Evolutionary conservation across 2,888 invertebrate genomes (phyloP).

Genomic region (Eupithecia dodoneata): DNA sequence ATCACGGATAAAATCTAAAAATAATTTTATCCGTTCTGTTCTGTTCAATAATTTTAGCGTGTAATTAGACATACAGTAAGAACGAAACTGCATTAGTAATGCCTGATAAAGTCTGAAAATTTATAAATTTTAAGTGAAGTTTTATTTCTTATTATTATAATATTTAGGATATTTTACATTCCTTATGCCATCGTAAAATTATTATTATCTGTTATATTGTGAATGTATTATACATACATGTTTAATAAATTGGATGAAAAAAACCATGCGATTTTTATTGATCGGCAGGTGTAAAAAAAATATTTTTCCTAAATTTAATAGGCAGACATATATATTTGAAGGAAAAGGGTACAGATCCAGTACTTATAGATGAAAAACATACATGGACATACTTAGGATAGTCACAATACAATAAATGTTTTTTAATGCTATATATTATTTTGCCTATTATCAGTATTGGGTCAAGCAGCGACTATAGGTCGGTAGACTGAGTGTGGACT

Average conservation of each 20-base stretch:
- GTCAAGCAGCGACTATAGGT: neutral
- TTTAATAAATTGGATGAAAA: neutral
- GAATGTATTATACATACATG: neutral
- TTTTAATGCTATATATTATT: neutral
- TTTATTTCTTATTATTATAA: neutral
- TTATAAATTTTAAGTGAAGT: neutral
- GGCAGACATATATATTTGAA: too few relatives aligned
- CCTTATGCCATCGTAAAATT: neutral
- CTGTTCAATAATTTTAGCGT: neutral
- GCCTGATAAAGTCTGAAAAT: neutral
- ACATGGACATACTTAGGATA: neutral
- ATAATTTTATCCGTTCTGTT: neutral
- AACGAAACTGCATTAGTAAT: neutral
- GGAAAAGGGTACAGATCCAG: too few relatives aligned
- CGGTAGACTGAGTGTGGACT: neutral
- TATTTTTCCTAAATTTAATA: neutral
- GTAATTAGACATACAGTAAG: neutral
- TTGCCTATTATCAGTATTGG: neutral
- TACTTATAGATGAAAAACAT: neutral
- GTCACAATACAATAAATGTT: neutral
- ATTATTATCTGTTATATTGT: neutral
- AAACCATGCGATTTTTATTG: constrained; percentile 4
- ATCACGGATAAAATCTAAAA: neutral
- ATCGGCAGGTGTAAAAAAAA: neutral
- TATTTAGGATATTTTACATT: neutral